Conservation (phyloP, 37 sponge, comb jelly and placozoan genomes). For the Axinella damicornis region DNA sequence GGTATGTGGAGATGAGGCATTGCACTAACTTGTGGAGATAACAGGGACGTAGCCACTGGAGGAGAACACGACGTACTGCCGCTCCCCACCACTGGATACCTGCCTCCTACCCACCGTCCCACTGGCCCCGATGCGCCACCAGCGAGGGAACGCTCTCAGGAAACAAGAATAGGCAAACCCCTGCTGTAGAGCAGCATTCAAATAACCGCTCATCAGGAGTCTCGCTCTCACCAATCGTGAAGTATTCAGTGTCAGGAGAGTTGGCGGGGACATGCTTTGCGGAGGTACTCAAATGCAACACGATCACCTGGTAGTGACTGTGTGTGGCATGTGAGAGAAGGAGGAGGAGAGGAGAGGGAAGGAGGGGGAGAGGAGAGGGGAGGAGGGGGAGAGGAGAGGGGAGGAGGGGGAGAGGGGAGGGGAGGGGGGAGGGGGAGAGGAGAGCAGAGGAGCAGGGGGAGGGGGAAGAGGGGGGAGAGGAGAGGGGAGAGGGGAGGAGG, state of each 20-base stretch:
- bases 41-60: constrained; percentile 24
- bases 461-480: background rate
- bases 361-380: too few species aligned
- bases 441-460: constrained; percentile 6
- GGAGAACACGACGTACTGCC: constrained; percentile 34
- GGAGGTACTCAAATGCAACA: background rate
- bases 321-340: background rate
- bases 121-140: background rate
- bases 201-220: background rate
- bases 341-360: background rate
- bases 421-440: too few species aligned
- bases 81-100: background rate
- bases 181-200: background rate
- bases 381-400: too few species aligned
- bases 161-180: constrained; percentile 13
- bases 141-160: constrained; percentile 39
- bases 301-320: constrained; percentile 1
- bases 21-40: background rate
- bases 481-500: too few species aligned
- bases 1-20: too few species aligned
- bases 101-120: background rate
- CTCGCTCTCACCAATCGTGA: constrained; percentile 19
- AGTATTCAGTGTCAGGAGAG: constrained; percentile 18
- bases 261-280: background rate
- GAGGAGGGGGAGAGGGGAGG: too few species aligned